Evolutionary conservation across 2,113 vertebrate genomes (phyloP).

Genomic region (Bubalus kerabau): DNA sequence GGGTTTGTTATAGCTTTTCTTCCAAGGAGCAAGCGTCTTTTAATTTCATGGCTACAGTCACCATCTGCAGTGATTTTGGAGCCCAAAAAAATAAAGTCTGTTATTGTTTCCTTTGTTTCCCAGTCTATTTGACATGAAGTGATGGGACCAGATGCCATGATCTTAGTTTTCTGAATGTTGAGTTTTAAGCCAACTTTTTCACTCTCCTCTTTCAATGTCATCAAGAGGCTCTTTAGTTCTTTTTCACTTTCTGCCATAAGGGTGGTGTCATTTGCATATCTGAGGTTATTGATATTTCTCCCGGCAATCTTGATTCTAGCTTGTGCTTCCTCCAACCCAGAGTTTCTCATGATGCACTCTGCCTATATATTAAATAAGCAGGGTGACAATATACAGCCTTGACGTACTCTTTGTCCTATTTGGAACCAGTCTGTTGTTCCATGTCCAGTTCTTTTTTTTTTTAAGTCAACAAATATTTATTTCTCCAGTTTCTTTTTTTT

Average conservation of each 20-base stretch:
- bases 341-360: background rate
- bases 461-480: no score
- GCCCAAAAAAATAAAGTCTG: background rate
- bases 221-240: background rate
- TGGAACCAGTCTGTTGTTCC: background rate
- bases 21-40: background rate
- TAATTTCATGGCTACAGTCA: background rate
- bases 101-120: background rate
- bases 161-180: background rate
- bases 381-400: background rate
- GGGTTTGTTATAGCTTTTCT: background rate
- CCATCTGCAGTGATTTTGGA: background rate
- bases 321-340: background rate
- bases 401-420: background rate
- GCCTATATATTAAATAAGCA: background rate
- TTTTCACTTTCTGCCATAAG: background rate
- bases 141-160: background rate
- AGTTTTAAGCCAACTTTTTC: background rate
- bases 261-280: background rate
- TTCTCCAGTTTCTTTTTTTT: no score
- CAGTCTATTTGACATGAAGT: background rate
- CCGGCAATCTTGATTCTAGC: rapidly evolving
- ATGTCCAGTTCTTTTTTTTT: background rate
- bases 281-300: background rate
- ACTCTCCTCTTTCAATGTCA: background rate